A percentile compares a stretch with the other conserved stretches of the same genome.
Evolutionary conservation across 2,888 invertebrate species (phyloP).

Genomic region (Eugnorisma glareosa): DNA sequence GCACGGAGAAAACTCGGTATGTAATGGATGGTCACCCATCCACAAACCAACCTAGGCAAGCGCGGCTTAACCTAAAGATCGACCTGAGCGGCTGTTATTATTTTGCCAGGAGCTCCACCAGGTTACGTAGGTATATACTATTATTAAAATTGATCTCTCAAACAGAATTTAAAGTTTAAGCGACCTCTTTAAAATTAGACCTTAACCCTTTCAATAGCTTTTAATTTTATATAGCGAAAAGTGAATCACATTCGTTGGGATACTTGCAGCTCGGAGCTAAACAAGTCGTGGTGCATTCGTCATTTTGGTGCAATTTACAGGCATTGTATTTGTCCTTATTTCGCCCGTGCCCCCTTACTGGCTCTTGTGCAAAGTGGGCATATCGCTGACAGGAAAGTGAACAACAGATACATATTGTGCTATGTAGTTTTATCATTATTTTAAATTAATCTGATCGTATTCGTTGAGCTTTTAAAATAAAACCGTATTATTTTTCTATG

Average conservation of each 20-base stretch:
- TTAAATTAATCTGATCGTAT: not conserved
- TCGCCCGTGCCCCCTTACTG: slow-evolving; percentile 68
- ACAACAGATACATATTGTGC: slow-evolving; percentile 34
- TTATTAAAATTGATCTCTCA: not conserved
- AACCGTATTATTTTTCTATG: not conserved
- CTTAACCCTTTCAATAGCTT: slow-evolving; percentile 17
- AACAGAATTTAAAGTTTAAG: not conserved
- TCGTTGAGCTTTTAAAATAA: not conserved
- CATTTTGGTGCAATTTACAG: slow-evolving; percentile 73
- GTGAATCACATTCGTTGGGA: slow-evolving; percentile 54
- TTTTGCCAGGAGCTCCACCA: too few species aligned
- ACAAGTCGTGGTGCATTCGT: slow-evolving; percentile 68
- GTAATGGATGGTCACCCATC: too few species aligned
- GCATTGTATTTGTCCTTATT: slow-evolving; percentile 78
- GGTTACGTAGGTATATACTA: too few species aligned
- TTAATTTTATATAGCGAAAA: slow-evolving; percentile 40
- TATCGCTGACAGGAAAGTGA: slow-evolving; percentile 68
- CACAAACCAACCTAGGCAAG: too few species aligned
- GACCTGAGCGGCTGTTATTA: too few species aligned
- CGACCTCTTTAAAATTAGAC: not conserved
- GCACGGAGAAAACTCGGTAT: too few species aligned
- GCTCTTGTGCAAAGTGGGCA: slow-evolving; percentile 64
- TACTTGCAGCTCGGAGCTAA: slow-evolving; percentile 34
- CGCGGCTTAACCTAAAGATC: too few species aligned
- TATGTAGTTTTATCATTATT: not conserved